Evolutionary conservation across 2,797 vertebrate species (phyloP).

Genomic region (Chelon labrosus): DNA sequence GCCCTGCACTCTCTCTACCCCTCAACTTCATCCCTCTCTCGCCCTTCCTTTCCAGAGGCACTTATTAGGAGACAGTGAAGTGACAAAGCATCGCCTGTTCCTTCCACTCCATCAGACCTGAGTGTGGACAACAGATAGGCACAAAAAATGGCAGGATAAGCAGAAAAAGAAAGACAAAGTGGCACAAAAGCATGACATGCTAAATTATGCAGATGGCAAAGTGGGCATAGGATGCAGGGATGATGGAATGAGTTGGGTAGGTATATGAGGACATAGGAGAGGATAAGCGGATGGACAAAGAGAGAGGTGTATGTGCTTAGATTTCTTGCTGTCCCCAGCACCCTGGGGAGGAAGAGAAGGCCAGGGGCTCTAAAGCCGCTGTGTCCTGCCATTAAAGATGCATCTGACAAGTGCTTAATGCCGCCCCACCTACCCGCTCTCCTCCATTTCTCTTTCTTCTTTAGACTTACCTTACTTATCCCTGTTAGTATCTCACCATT

Average conservation of each 20-base stretch:
- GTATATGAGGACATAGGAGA: constrained; percentile 60
- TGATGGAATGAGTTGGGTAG: constrained; percentile 57
- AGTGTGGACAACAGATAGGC: constrained; percentile 67
- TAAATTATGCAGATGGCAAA: constrained; percentile 85
- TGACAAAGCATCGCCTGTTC: constrained; percentile 69
- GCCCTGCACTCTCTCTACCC: constrained; percentile 45
- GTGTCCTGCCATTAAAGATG: constrained; percentile 80
- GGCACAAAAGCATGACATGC: constrained; percentile 75
- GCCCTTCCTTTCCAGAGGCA: constrained; percentile 46
- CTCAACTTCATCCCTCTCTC: constrained; percentile 50
- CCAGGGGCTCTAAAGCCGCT: constrained; percentile 64
- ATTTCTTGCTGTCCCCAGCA: constrained; percentile 78
- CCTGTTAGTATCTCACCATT: constrained; percentile 63
- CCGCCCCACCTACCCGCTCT: constrained; percentile 33
- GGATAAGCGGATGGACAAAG: constrained; percentile 72
- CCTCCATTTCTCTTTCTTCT: constrained; percentile 30
- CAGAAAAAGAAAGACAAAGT: constrained; percentile 75
- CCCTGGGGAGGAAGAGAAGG: constrained; percentile 74
- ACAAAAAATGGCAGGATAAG: constrained; percentile 68
- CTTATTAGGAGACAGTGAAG: constrained; percentile 68
- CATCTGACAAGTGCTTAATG: constrained; percentile 74
- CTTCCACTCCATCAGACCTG: constrained; percentile 66
- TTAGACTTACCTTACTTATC: constrained; percentile 48
- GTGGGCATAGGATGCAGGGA: constrained; percentile 65
- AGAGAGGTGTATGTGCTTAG: constrained; percentile 58